Evolutionary conservation across 2,113 vertebrate species (phyloP).

Genomic region (Prionailurus bengalensis): DNA sequence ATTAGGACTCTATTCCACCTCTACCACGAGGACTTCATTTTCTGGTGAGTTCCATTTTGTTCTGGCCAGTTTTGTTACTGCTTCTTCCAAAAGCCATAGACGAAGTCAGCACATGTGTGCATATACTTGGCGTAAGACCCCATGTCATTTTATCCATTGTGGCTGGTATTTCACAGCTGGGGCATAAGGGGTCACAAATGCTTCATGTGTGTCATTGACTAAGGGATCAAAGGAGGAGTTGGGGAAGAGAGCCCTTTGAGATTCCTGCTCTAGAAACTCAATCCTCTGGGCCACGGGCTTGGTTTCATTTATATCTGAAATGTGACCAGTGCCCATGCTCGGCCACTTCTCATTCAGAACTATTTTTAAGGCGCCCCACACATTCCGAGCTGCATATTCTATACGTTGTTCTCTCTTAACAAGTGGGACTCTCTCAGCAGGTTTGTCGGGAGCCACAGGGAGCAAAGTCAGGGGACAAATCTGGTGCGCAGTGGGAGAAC

Average conservation of each 20-base stretch:
- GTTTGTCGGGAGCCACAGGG: not conserved
- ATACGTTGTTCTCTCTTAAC: not conserved
- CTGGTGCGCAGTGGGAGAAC: not conserved
- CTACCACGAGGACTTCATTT: not conserved
- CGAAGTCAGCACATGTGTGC: not conserved
- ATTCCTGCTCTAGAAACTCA: conserved; percentile 71
- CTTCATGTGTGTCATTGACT: not conserved
- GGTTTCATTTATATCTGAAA: conserved; percentile 36
- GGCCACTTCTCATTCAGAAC: conserved; percentile 54
- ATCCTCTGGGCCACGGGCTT: conserved; percentile 45
- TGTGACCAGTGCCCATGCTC: not conserved
- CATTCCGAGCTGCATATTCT: conserved; percentile 70
- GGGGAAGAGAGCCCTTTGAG: conserved; percentile 35
- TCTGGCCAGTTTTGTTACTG: not conserved
- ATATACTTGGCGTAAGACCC: conserved; percentile 65
- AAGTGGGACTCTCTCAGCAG: conserved; percentile 10
- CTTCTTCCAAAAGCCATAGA: not conserved
- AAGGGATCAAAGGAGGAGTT: conserved; percentile 27
- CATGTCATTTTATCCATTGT: not conserved
- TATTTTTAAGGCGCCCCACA: conserved; percentile 72
- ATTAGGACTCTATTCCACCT: not conserved
- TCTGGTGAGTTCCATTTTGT: not conserved
- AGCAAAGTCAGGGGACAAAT: not conserved
- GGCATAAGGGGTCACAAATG: conserved; percentile 12
- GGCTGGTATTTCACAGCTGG: conserved; percentile 65